A percentile compares a stretch with the other conserved stretches of the same genome.
These are phyloP conservation scores for Pheosia tremula DNA, from an alignment of 2,888 invertebrate species.

Conservation along the genomic window DNA sequence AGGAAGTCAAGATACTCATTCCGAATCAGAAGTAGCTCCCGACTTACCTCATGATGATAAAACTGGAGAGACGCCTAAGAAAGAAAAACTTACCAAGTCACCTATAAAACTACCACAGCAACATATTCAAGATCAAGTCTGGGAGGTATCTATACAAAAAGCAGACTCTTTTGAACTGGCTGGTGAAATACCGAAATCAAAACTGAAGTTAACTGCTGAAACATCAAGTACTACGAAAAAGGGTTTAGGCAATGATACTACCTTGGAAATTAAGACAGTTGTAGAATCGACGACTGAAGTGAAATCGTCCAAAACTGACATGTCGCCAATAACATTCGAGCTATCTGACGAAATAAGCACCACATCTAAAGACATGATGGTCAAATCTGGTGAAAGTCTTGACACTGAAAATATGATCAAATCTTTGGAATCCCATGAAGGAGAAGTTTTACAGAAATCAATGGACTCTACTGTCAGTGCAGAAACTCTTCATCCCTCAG, in stretches of 20 bases:
- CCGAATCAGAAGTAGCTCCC: slow-evolving; percentile 82
- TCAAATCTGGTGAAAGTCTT: slow-evolving; percentile 80
- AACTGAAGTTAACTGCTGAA: slow-evolving; percentile 44
- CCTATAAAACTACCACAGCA: slow-evolving; percentile 76
- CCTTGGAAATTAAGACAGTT: slow-evolving; percentile 57
- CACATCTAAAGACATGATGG: slow-evolving; percentile 77
- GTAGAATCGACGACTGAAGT: slow-evolving; percentile 57
- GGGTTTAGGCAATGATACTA: slow-evolving; percentile 55
- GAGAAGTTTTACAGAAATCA: slow-evolving; percentile 79
- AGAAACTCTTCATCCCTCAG: slow-evolving; percentile 80
- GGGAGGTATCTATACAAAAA: slow-evolving; percentile 75
- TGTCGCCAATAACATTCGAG: slow-evolving; percentile 71
- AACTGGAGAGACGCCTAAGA: slow-evolving; percentile 68
- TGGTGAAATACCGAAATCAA: slow-evolving; percentile 58
- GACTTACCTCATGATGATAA: slow-evolving; percentile 78
- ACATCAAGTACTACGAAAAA: slow-evolving; percentile 52
- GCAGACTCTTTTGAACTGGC: slow-evolving; percentile 68
- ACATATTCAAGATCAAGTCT: slow-evolving; percentile 76
- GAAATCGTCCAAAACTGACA: slow-evolving; percentile 67
- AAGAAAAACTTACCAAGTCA: slow-evolving; percentile 64
- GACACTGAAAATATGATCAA: slow-evolving; percentile 82
- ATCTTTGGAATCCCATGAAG: slow-evolving; percentile 80
- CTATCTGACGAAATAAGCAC: slow-evolving; percentile 73
- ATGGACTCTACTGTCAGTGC: slow-evolving; percentile 82
- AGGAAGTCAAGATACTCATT: slow-evolving; percentile 83